phyloP scores from a whole-genome alignment of 2,113 vertebrate genomes.

The Calypte anna region DNA sequence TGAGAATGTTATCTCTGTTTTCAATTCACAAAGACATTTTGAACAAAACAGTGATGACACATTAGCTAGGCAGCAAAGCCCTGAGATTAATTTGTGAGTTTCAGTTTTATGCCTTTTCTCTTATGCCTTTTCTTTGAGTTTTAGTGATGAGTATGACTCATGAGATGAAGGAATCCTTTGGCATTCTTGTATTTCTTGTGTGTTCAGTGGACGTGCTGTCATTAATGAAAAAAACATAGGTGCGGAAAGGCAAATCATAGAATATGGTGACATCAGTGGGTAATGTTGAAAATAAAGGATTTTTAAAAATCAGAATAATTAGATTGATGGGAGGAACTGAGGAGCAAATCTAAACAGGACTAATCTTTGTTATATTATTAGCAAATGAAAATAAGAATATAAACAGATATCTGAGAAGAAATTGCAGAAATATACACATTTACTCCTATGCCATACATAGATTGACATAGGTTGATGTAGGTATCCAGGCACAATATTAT shows the following conservation, averaged over 20 bases:
- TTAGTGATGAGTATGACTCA: background rate
- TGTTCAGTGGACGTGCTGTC: background rate
- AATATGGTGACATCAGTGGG: background rate
- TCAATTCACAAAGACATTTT: background rate
- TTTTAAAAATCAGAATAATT: background rate
- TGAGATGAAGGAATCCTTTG: background rate
- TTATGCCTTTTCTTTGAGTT: background rate
- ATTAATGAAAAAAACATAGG: background rate
- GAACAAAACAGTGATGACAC: background rate
- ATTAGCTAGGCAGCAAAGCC: background rate
- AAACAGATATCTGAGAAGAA: background rate
- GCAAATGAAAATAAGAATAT: background rate
- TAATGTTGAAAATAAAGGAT: background rate
- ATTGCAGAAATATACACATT: background rate
- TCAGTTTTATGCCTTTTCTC: background rate
- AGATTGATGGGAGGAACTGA: background rate
- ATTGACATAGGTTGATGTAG: background rate
- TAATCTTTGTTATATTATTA: background rate
- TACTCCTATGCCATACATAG: background rate
- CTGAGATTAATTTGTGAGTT: background rate
- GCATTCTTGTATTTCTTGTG: background rate
- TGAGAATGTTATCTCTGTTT: background rate
- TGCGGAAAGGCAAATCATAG: background rate
- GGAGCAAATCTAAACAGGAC: background rate
- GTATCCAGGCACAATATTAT: background rate